Evolutionary conservation across 1,140 invertebrate genomes (phyloP).

Genomic region (Chlorops oryzae): DNA sequence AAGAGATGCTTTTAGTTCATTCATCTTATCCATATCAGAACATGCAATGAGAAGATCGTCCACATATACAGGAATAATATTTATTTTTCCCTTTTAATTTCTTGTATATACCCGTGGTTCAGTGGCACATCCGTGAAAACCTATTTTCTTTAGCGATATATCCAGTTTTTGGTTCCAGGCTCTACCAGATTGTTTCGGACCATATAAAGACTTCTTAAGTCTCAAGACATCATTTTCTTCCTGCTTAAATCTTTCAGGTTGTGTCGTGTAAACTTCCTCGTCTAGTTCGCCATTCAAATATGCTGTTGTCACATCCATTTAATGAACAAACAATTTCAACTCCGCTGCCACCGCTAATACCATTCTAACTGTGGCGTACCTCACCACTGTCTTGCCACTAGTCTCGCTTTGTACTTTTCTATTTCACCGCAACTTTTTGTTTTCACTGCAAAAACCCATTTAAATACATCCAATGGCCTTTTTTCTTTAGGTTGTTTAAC

Average conservation of each 20-base stretch:
- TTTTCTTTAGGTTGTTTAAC: no score
- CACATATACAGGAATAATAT: conserved; percentile 8
- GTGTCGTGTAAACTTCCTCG: conserved; percentile 39
- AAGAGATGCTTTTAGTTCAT: background rate
- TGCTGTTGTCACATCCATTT: conserved; percentile 40
- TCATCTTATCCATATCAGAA: background rate
- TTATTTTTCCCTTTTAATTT: background rate
- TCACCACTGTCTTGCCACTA: conserved; percentile 40
- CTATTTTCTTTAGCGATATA: conserved; percentile 6
- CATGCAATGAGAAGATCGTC: conserved; percentile 8
- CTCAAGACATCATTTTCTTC: conserved; percentile 25
- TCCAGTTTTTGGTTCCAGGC: conserved; percentile 7
- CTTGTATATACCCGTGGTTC: conserved; percentile 6
- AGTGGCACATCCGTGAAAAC: conserved; percentile 4
- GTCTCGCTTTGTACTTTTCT: conserved; percentile 43
- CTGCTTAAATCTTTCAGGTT: background rate
- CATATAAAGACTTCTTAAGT: conserved; percentile 6
- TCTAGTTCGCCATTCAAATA: conserved; percentile 44
- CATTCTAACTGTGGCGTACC: conserved; percentile 28
- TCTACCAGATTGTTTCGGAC: conserved; percentile 8
- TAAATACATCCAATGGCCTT: conserved; percentile 13
- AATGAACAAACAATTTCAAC: conserved; percentile 15
- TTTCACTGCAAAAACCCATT: conserved; percentile 28
- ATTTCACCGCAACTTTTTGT: no score
- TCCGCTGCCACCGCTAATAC: conserved; percentile 22